Base-by-base conservation (phyloP, 2,888 invertebrate genomes). In the Tanytarsus gracilentus region DNA sequence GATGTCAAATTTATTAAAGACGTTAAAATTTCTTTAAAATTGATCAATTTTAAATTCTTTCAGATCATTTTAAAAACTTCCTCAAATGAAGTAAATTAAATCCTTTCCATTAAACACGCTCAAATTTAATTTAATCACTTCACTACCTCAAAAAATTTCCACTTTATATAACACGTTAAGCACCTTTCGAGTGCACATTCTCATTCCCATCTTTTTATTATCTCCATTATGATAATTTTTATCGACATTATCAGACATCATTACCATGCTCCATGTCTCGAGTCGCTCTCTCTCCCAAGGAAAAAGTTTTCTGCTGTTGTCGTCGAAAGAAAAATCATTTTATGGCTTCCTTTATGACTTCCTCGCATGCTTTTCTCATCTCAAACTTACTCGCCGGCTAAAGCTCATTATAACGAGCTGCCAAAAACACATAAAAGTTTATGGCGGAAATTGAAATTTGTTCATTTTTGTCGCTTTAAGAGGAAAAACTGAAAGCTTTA, bases 381-480 rank as follows among this genome's bases (percentile, higher is more conserved):
- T 18, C 8, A 8, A 40, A 9, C 40, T 40, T 40, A 18, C 8
- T 40, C 40, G 36, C 7, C n/a, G 2, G 16, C n/a, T 16, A 40
- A 40, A 16, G 40, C 40, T 40, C 40, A 40, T 40, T 6, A 40
- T 40, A 14, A 40, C 21, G 40, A 40, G 6, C 40, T 40, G 40
- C n/a, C 40, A 49, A 49, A 21, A 51, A 27, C n/a, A 33, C 33
- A 23, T 53, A n/a, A 26, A 53, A 30, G 52, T 53, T 53, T 33
- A 53, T 33, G 36, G 30, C 52, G 52, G 52, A 53, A 53, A 53
- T 53, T 33, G 52, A 53, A 53, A 21, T 53, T 36, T 53, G 16
- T 33, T 25, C 25, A 2, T 49, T 49, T 5, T 49, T 14, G 6
- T 25, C 21, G 5, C 26, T 21, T 49, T n/a, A 21, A 11, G 18